These are phyloP conservation scores for Aphis craccivora DNA, from an alignment of 1,140 invertebrate genomes.

Conservation along the genomic window DNA sequence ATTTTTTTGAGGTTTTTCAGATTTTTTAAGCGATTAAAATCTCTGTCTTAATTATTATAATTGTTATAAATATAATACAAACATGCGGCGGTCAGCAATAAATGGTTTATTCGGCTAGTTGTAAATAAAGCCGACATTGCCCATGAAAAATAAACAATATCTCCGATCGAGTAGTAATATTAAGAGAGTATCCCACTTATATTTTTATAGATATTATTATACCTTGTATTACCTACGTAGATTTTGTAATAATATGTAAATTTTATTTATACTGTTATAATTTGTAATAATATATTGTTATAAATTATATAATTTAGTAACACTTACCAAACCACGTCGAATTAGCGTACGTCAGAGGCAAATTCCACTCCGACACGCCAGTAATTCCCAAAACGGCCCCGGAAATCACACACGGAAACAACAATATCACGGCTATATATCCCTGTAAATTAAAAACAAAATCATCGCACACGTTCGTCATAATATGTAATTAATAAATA, in stretches of 20 bases:
- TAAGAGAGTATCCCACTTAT: no score
- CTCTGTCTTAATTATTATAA: no score
- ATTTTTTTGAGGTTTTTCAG: no score
- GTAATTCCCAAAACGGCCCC: conserved; percentile 34
- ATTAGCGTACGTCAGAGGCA: neutral
- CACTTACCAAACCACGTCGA: conserved; percentile 40
- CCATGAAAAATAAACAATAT: no score
- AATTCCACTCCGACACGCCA: neutral
- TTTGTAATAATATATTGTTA: neutral
- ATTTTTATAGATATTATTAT: no score
- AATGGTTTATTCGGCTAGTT: no score
- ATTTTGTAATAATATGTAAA: neutral
- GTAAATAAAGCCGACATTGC: no score
- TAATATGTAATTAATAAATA: no score
- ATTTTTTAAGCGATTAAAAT: no score
- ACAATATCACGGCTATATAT: neutral
- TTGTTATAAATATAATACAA: no score
- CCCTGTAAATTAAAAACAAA: neutral
- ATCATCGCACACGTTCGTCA: neutral
- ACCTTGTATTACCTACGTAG: neutral
- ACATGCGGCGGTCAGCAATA: no score
- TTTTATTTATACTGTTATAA: neutral
- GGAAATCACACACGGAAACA: conserved; percentile 37
- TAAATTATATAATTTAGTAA: neutral
- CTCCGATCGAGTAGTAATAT: no score